Conservation (phyloP, 2,888 invertebrate genomes). For the Drosophila engyochracea region DNA sequence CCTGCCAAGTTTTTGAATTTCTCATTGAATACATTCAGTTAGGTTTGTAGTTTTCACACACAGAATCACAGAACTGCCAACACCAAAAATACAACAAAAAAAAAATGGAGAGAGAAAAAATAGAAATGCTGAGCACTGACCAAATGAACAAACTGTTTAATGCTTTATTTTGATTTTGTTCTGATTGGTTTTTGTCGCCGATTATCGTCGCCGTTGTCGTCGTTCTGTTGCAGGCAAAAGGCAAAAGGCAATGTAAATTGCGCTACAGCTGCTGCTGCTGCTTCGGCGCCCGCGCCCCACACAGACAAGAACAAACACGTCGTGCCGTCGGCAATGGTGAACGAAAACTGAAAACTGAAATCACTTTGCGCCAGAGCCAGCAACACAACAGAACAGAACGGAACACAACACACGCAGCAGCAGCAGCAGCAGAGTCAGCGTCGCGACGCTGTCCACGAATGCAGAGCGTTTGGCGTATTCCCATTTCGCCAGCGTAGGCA, state of each 20-base stretch:
- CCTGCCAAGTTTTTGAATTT: conserved; percentile 8
- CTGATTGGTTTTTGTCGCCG: conserved; percentile 37
- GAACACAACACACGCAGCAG: neutral
- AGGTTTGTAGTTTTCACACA: conserved; percentile 8
- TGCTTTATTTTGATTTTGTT: conserved; percentile 32
- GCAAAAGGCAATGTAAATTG: conserved; percentile 35
- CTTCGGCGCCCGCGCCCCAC: conserved; percentile 54
- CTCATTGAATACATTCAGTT: neutral
- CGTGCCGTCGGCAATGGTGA: conserved; percentile 84
- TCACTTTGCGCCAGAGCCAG: conserved; percentile 47
- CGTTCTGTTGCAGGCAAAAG: conserved; percentile 23
- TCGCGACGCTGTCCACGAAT: conserved; percentile 55
- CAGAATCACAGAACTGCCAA: conserved; percentile 15
- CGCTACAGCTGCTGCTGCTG: conserved; percentile 39
- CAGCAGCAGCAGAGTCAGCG: conserved; percentile 23
- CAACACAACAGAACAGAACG: conserved; percentile 31
- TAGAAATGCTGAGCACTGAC: conserved; percentile 19
- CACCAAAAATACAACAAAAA: conserved; percentile 27
- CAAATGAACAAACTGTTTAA: conserved; percentile 31
- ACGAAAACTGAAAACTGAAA: conserved; percentile 80
- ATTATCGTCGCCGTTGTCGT: conserved; percentile 10
- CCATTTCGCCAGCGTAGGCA: conserved; percentile 17
- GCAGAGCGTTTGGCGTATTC: conserved; percentile 49
- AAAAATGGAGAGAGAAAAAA: neutral
- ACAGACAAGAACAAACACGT: conserved; percentile 74